These are phyloP conservation scores for Lumbricus terrestris DNA, from an alignment of 2,888 invertebrate species.

Conservation along the genomic window DNA sequence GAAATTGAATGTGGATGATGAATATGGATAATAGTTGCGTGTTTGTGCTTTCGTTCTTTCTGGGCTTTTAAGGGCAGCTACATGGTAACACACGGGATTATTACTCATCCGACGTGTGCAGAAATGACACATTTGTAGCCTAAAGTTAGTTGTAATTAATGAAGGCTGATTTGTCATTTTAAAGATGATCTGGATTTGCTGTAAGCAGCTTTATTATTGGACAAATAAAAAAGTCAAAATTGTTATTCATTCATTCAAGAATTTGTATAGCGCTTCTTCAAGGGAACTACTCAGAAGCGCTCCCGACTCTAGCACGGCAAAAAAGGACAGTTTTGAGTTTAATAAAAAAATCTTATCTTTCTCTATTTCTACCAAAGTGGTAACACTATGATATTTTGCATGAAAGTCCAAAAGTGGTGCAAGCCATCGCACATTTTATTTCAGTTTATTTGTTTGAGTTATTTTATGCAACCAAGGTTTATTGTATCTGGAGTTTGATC, in stretches of 20 bases:
- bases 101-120: background rate
- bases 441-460: too few relatives aligned
- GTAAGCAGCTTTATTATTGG: background rate
- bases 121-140: background rate
- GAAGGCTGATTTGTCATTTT: background rate
- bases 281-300: too few relatives aligned
- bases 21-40: background rate
- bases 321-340: too few relatives aligned
- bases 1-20: background rate
- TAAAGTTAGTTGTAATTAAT: background rate
- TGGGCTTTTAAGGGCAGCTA: background rate
- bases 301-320: too few relatives aligned
- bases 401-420: background rate
- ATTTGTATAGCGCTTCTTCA: too few relatives aligned
- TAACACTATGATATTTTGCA: background rate
- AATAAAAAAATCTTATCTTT: too few relatives aligned
- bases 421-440: background rate
- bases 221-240: background rate
- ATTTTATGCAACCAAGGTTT: too few relatives aligned
- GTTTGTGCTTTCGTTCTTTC: background rate
- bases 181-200: background rate
- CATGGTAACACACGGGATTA: background rate
- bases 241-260: too few relatives aligned
- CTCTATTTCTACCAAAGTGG: background rate
- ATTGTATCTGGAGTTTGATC: too few relatives aligned